Percentiles rank a stretch among this genome's conserved stretches.
Evolutionary conservation across 2,797 vertebrate genomes (phyloP).

Genomic region (Capromys pilorides): DNA sequence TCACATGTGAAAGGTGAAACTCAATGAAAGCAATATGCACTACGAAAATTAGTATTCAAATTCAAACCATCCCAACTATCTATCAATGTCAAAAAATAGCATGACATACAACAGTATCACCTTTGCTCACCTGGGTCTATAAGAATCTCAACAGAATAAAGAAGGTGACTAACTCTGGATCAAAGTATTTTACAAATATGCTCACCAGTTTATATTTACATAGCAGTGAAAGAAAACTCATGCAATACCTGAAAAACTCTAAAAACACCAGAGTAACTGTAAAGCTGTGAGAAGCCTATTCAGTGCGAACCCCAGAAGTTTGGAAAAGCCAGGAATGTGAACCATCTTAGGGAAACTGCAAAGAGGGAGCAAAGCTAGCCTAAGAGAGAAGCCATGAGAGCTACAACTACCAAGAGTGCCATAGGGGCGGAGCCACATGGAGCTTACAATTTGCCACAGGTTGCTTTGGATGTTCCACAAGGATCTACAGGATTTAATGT

Average conservation of each 20-base stretch:
- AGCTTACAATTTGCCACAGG: too few relatives aligned
- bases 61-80: not conserved
- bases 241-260: not conserved
- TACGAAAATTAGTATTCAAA: conserved; percentile 6
- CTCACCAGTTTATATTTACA: not conserved
- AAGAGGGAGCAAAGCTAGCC: too few relatives aligned
- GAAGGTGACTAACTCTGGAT: not conserved
- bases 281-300: too few relatives aligned
- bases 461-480: too few relatives aligned
- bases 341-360: too few relatives aligned
- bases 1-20: not conserved
- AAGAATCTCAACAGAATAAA: conserved; percentile 4
- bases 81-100: not conserved
- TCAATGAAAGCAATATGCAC: not conserved
- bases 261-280: not conserved
- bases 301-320: too few relatives aligned
- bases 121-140: not conserved
- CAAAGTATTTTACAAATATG: not conserved
- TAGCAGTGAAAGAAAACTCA: not conserved
- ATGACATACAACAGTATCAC: not conserved
- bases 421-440: too few relatives aligned
- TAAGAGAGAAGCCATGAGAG: too few relatives aligned
- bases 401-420: too few relatives aligned
- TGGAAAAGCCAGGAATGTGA: too few relatives aligned
- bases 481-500: too few relatives aligned